These are phyloP conservation scores for Epistrophe eligans DNA, from an alignment of 2,888 invertebrate species.

Conservation along the genomic window DNA sequence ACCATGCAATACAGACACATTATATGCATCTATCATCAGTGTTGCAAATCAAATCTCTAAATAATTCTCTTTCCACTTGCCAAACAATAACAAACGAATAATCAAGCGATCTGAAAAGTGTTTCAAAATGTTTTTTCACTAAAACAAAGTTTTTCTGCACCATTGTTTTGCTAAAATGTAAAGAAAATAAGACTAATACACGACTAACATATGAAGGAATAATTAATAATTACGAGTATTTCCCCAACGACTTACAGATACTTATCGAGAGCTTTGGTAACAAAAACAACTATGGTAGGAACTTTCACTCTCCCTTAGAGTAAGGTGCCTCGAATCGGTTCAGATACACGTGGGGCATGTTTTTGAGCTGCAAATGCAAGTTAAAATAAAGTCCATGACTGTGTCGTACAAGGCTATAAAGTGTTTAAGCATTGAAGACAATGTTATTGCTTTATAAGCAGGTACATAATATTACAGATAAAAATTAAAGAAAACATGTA, in stretches of 20 bases:
- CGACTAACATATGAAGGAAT: constrained; percentile 48
- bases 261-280: constrained; percentile 52
- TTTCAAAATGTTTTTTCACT: constrained; percentile 50
- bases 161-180: constrained; percentile 47
- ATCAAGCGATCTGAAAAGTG: constrained; percentile 60
- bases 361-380: constrained; percentile 11
- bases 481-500: no score
- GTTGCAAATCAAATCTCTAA: constrained; percentile 39
- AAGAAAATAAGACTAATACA: constrained; percentile 2
- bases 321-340: background rate
- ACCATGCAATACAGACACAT: constrained; percentile 37
- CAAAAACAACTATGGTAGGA: constrained; percentile 20
- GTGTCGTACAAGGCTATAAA: background rate
- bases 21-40: constrained; percentile 51
- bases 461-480: no score
- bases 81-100: constrained; percentile 42
- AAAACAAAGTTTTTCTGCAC: constrained; percentile 50
- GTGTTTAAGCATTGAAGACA: background rate
- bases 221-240: constrained; percentile 63
- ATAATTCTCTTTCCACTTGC: constrained; percentile 33
- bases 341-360: constrained; percentile 49
- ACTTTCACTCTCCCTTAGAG: constrained; percentile 62
- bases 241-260: constrained; percentile 62
- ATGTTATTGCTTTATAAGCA: no score
- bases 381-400: background rate